phyloP scores from a whole-genome alignment of 2,888 invertebrate species.

The Aporophyla lueneburgensis region DNA sequence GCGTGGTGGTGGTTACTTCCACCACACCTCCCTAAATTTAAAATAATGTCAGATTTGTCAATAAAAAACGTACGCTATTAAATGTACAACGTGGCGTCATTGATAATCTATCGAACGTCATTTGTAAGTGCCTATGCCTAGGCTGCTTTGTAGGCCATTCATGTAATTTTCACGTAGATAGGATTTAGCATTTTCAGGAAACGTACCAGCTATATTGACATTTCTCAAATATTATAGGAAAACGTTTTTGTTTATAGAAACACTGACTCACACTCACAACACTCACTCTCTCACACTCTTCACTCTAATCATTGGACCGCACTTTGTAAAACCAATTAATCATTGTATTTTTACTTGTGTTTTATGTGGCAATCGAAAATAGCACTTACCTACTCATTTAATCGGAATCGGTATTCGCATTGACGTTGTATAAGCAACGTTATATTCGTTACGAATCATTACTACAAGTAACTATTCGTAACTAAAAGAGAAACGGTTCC shows the following conservation, averaged over 20 bases:
- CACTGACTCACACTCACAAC: no score
- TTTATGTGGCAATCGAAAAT: not conserved
- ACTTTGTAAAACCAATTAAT: not conserved
- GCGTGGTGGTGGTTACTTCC: not conserved
- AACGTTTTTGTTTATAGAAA: not conserved
- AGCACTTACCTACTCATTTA: not conserved
- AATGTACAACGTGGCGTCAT: not conserved
- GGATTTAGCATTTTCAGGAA: conserved; percentile 8
- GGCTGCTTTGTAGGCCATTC: not conserved
- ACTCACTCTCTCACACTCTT: no score
- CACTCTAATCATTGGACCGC: not conserved
- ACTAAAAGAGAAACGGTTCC: not conserved
- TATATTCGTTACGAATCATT: not conserved
- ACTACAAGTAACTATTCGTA: not conserved
- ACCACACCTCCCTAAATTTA: not conserved
- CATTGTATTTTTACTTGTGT: conserved; percentile 2
- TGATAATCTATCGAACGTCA: not conserved
- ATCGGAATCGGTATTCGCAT: not conserved
- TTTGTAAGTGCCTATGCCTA: not conserved
- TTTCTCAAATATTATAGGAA: not conserved
- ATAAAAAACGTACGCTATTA: not conserved
- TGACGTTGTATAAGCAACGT: not conserved
- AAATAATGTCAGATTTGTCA: not conserved
- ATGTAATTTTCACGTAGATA: conserved; percentile 4
- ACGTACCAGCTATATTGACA: not conserved